phyloP scores from a whole-genome alignment of 2,888 invertebrate species.

The Conistra vaccinii region DNA sequence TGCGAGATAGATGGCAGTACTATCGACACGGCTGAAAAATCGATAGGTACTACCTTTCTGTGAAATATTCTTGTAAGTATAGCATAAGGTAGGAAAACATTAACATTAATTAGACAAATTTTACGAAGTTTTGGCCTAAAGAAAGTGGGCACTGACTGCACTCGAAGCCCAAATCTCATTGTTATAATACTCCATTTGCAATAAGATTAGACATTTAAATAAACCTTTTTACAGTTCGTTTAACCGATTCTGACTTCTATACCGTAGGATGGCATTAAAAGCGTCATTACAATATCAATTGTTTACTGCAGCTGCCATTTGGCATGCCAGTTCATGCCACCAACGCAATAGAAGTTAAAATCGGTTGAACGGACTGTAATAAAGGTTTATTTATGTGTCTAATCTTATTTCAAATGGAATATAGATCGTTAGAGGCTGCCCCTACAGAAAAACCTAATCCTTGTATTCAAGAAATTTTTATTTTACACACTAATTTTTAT shows the following conservation, averaged over 20 bases:
- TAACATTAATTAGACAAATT: not conserved
- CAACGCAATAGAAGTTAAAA: too few relatives aligned
- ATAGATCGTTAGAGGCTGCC: constrained; percentile 16
- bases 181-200: too few relatives aligned
- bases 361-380: too few relatives aligned
- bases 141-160: not conserved
- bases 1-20: constrained; percentile 13
- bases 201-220: too few relatives aligned
- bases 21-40: not conserved
- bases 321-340: too few relatives aligned
- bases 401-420: too few relatives aligned
- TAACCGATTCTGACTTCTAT: too few relatives aligned
- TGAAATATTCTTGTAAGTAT: not conserved
- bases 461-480: not conserved
- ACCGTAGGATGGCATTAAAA: too few relatives aligned
- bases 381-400: too few relatives aligned
- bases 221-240: too few relatives aligned
- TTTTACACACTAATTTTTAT: constrained; percentile 16
- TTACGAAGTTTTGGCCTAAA: not conserved
- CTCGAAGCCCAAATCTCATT: constrained; percentile 36
- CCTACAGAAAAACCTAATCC: constrained; percentile 7
- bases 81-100: not conserved
- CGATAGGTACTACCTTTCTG: not conserved
- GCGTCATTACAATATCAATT: too few relatives aligned
- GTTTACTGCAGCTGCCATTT: too few relatives aligned